Conservation (phyloP, 2,888 invertebrate genomes). For the Sphaerophoria taeniata region DNA sequence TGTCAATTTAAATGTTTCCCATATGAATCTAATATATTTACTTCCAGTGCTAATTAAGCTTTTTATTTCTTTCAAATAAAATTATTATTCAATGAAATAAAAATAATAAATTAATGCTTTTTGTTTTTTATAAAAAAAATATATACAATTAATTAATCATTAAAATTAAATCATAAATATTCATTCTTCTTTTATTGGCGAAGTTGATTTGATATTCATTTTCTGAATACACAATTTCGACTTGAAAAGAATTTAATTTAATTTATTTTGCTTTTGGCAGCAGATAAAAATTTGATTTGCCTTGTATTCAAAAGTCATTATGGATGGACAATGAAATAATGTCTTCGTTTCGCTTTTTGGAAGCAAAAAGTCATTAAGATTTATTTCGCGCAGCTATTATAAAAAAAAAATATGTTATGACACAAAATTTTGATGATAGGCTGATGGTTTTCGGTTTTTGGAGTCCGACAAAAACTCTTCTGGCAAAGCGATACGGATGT, state of each 20-base stretch:
- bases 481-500: too few relatives aligned
- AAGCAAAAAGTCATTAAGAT: not conserved
- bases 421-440: too few relatives aligned
- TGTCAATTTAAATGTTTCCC: too few relatives aligned
- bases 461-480: too few relatives aligned
- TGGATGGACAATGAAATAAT: not conserved
- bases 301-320: not conserved
- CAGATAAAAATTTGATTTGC: constrained; percentile 3
- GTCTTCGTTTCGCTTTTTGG: not conserved
- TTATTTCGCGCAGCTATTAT: too few relatives aligned
- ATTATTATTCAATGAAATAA: constrained; percentile 7
- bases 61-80: not conserved
- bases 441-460: too few relatives aligned
- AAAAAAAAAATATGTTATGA: too few relatives aligned
- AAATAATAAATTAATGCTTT: not conserved
- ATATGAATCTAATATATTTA: too few relatives aligned
- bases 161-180: constrained; percentile 22
- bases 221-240: not conserved
- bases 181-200: constrained; percentile 3
- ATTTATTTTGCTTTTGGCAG: not conserved
- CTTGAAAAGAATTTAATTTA: constrained; percentile 6
- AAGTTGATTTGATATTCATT: not conserved
- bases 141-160: constrained; percentile 14
- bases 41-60: too few relatives aligned
- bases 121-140: not conserved